Evolutionary conservation across 2,113 vertebrate species (phyloP), one percentile per base, ranked within the genome.

Genomic region (Silurus meridionalis): DNA sequence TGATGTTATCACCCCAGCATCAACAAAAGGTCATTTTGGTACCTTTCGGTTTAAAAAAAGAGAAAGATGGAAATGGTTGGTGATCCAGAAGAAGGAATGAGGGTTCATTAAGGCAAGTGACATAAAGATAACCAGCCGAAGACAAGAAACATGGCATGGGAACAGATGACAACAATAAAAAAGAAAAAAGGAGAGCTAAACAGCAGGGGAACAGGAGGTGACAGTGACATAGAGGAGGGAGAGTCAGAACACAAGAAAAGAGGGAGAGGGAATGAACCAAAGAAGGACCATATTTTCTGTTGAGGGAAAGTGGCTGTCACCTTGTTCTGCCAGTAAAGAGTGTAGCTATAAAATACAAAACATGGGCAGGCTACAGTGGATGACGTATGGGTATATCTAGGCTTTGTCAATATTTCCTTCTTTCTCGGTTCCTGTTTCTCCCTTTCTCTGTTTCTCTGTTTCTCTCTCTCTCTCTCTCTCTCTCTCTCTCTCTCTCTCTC

Each of bases 341-440:
- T 93, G 93, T 90, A 92, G 93, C 95, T 92, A 95, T 95, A 94
- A 95, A 95, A 94, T 90, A 94, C 91, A 88, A 90, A 86, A 89
- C 91, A 91, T 91, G 87, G 93, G 91, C 92, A 85, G 94, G 91
- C 94, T 92, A 91, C 92, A 92, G 89, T 91, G 88, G 92, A 93
- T 95, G 95, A 96, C 95, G 95, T 95, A 95, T 95, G 94, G 95
- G 94, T 95, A 93, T 95, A 95, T 94, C 93, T 93, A 93, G 92
- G 92, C 92, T 95, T 93, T 95, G 94, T 95, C 95, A 95, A 95
- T 95, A 95, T 95, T 94, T 95, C 94, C 95, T 94, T 93, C 95
- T 94, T 93, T 92, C 94, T 91, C 91, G 90, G 91, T n/a, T 17
- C 92, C 91, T 90, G 50, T 79, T n/a, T 86, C 23, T 84, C 55